Evolutionary conservation across 2,113 vertebrate genomes (phyloP), one percentile per base, ranked within the genome.

Genomic region (Grallaria varia): DNA sequence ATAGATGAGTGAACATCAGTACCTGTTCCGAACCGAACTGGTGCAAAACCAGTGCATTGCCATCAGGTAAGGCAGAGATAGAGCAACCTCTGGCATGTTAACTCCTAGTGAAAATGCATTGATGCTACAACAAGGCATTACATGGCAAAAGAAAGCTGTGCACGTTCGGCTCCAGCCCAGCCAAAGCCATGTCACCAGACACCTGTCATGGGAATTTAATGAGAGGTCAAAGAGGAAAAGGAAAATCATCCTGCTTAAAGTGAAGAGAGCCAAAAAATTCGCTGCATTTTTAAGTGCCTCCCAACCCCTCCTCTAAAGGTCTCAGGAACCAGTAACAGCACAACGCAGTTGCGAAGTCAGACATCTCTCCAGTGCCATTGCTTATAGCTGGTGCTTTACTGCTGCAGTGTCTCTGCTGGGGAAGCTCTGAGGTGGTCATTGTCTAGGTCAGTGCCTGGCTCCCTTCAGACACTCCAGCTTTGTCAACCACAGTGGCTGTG

Each of bases 271-370:
- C 15, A 47, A 52, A 66, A 45, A 59, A 4, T 40, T 49, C n/a
- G 25, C 12, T 39, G 50, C 31, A 11, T 71, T 88, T 83, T 80
- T 66, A 44, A 18, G 28, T 75, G 45, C 11, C 22, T 59, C 30
- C 30, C 0, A 1, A 37, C 33, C 7, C 25, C n/a, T 80, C 39
- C 50, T 84, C 1, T 0, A 17, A 59, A 80, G 15, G 23, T 59
- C 68, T 58, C 27, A 27, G 49, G 25, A 12, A 47, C n/a, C 40
- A 58, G 53, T 52, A 63, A 74, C 6, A 63, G 25, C 60, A 45
- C 55, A 68, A 74, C 42, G 8, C 15, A 7, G 62, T 25, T 81
- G n/a, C 56, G 28, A 52, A 69, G 22, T 69, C 62, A 42, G 44
- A 16, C 27, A 28, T 63, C n/a, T 58, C 49, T 33, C n/a, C n/a